Base-by-base conservation (phyloP, 2,113 vertebrate genomes). In the Syngnathus typhle region DNA sequence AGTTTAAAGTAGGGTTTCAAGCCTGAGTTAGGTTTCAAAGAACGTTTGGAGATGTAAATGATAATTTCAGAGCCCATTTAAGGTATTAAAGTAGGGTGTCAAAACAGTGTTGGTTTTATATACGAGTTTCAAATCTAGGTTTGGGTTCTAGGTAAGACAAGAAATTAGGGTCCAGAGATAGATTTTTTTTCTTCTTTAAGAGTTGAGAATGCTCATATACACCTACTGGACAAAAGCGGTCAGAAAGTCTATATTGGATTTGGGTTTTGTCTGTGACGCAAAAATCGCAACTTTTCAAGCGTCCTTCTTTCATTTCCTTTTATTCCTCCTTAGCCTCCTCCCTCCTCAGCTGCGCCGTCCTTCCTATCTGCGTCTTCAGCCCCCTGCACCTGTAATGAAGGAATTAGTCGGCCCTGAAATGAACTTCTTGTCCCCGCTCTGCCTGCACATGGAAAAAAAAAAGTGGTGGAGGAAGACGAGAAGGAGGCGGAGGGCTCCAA, bases 351-450 rank as follows among this genome's bases (percentile, higher is more conserved):
- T 5, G 5, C 46, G 6, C 19, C 49, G 8, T 32, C 55, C 13
- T 32, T 56, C 70, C 71, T 85, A 79, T 89, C 81, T 87, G 81
- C 66, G 81, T 52, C 80, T 72, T 64, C 80, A 79, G 85, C 86
- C 84, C 88, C 87, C 82, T 81, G 71, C 81, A 84, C 82, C 86
- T 87, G 85, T 88, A 89, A 90, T 87, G 84, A 87, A 84, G 85
- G 87, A 89, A 89, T 89, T 90, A 90, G 82, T 88, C 85, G 75
- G 83, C 85, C 88, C 87, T 88, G 88, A 90, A 90, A 90, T 90
- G 83, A 88, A 85, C 87, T 87, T 82, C 82, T 79, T 69, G 67
- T 69, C 63, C 69, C 73, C 63, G 65, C 74, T 82, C 79, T 64
- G 79, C 83, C 72, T 83, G 49, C 49, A 52, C 82, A 85, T 88